phyloP scores from a whole-genome alignment of 2,113 vertebrate species.

The Pangasianodon gigas region DNA sequence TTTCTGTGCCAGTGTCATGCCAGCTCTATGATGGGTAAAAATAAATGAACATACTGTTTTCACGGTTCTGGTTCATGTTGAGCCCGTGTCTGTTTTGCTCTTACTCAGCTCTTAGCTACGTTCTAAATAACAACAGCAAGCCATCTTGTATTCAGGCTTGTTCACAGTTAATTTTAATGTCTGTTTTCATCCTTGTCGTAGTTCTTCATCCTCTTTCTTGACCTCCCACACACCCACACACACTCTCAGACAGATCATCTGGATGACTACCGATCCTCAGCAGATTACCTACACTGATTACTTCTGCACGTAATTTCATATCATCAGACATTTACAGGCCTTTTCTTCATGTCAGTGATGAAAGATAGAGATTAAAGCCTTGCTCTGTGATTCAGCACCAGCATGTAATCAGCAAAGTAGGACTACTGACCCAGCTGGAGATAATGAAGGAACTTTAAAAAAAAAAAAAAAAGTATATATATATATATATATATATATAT shows the following conservation, averaged over 20 bases:
- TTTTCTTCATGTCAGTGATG: not conserved
- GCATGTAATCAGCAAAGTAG: conserved; percentile 27
- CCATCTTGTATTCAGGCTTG: not conserved
- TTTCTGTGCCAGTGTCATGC: too few species aligned
- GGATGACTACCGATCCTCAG: not conserved
- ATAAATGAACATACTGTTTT: too few species aligned
- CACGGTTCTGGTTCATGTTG: too few species aligned
- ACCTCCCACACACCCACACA: not conserved
- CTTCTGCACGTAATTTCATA: conserved; percentile 24
- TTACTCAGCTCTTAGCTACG: not conserved
- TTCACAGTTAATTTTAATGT: not conserved
- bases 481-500: not conserved
- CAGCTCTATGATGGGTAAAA: too few species aligned
- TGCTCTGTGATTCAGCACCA: conserved; percentile 33
- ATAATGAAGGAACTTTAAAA: not conserved
- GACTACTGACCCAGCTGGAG: conserved; percentile 16
- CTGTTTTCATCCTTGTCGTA: not conserved
- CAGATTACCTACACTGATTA: conserved; percentile 31
- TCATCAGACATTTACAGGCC: not conserved
- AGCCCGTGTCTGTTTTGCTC: not conserved
- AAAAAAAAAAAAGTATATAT: not conserved
- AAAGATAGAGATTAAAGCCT: conserved; percentile 19
- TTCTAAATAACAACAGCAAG: not conserved
- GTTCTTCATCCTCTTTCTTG: not conserved
- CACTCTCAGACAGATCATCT: not conserved